Evolutionary conservation across 2,888 invertebrate genomes (phyloP).

Genomic region (Imbricaverruca yamaguchii): DNA sequence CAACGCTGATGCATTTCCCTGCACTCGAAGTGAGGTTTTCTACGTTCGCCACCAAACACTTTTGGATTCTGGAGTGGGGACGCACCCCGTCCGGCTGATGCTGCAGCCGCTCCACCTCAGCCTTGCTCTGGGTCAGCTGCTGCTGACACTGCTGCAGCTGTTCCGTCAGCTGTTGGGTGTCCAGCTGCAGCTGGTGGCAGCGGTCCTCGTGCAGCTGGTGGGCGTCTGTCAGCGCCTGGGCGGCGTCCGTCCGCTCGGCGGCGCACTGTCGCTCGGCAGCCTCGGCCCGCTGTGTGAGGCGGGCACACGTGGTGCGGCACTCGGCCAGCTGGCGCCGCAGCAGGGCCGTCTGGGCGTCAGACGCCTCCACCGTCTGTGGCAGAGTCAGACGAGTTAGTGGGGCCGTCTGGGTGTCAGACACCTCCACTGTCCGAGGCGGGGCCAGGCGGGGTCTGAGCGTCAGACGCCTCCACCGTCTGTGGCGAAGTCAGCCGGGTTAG

Average conservation of each 20-base stretch:
- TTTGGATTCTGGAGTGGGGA: too few species aligned
- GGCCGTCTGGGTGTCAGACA: too few species aligned
- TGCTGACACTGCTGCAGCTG: background rate
- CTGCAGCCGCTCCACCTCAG: conserved; percentile 31
- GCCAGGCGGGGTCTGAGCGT: too few species aligned
- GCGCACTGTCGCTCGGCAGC: background rate
- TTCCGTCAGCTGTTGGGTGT: conserved; percentile 27
- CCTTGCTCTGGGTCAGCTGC: conserved; percentile 32
- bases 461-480: too few species aligned
- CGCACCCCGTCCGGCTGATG: conserved; percentile 30
- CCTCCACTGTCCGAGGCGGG: too few species aligned
- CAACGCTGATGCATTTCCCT: too few species aligned
- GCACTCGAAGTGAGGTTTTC: too few species aligned
- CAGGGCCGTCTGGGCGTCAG: background rate
- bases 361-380: background rate
- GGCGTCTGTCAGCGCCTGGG: conserved; percentile 15
- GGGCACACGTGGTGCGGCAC: background rate
- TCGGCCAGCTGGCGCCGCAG: conserved; percentile 1
- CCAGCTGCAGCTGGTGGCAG: conserved; percentile 28
- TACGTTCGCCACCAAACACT: too few species aligned
- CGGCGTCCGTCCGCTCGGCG: background rate
- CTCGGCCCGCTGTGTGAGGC: background rate
- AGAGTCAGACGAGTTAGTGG: background rate
- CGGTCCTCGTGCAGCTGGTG: conserved; percentile 25
- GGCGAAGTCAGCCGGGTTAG: too few species aligned